These are phyloP conservation scores for Tubulanus polymorphus DNA, from an alignment of 2,888 invertebrate genomes.

Conservation along the genomic window DNA sequence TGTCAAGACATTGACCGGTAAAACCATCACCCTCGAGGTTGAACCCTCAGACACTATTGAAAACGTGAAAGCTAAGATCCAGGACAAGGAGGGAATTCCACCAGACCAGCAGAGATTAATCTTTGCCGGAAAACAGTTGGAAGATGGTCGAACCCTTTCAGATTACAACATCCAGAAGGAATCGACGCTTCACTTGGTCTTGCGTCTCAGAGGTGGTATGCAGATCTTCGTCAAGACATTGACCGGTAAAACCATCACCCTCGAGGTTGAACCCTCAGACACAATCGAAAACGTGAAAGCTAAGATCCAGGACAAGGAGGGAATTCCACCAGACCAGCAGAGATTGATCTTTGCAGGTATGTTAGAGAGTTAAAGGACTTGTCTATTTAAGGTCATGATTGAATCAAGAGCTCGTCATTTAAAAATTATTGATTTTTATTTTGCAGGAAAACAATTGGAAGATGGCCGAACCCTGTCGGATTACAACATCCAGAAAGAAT, in stretches of 20 bases:
- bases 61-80: slow-evolving; percentile 73
- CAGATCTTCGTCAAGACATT: slow-evolving; percentile 68
- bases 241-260: slow-evolving; percentile 53
- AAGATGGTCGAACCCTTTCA: slow-evolving; percentile 83
- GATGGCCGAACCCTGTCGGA: slow-evolving; percentile 90
- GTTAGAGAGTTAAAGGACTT: no score
- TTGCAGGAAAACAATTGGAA: slow-evolving; percentile 92
- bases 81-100: slow-evolving; percentile 61
- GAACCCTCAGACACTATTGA: slow-evolving; percentile 91
- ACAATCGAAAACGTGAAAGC: slow-evolving; percentile 90
- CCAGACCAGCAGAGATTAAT: slow-evolving; percentile 83
- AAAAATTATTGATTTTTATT: no score
- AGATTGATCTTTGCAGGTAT: slow-evolving; percentile 85
- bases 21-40: slow-evolving; percentile 53
- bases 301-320: slow-evolving; percentile 59
- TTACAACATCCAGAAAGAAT: slow-evolving; percentile 89
- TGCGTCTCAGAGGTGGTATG: slow-evolving; percentile 86
- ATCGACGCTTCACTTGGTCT: slow-evolving; percentile 85
- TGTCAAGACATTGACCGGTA: slow-evolving; percentile 53
- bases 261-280: slow-evolving; percentile 73
- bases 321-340: slow-evolving; percentile 72
- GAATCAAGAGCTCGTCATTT: no score
- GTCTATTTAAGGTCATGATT: no score
- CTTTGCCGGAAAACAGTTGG: slow-evolving; percentile 88
- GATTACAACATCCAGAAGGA: slow-evolving; percentile 88